Conservation (phyloP, 2,888 invertebrate genomes). For the Priocnemis perturbator region DNA sequence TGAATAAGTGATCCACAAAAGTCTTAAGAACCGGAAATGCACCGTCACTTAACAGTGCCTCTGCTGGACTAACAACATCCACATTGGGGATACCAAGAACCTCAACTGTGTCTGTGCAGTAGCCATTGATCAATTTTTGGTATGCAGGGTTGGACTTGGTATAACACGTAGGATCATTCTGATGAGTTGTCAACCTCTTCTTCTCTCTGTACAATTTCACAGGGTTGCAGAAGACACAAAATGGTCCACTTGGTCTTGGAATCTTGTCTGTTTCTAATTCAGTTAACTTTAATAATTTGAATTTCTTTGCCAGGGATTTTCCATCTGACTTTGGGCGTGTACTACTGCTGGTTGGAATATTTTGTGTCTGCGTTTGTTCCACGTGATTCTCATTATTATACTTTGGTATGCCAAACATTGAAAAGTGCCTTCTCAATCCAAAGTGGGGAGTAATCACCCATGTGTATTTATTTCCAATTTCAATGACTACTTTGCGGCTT, state of each 20-base stretch:
- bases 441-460: constrained; percentile 73
- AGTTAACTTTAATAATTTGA: constrained; percentile 65
- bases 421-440: constrained; percentile 70
- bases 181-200: constrained; percentile 64
- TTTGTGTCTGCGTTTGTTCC: constrained; percentile 60
- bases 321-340: constrained; percentile 64
- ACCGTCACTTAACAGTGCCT: constrained; percentile 70
- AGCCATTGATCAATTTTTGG: constrained; percentile 72
- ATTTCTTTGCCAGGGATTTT: constrained; percentile 66
- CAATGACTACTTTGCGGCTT: constrained; percentile 72
- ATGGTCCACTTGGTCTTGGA: constrained; percentile 69
- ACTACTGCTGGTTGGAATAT: constrained; percentile 57
- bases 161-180: constrained; percentile 67
- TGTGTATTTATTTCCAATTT: constrained; percentile 75
- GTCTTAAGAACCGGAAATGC: constrained; percentile 71
- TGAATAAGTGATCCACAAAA: constrained; percentile 73
- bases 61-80: constrained; percentile 73
- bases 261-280: constrained; percentile 59
- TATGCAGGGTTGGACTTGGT: constrained; percentile 68
- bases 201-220: constrained; percentile 72
- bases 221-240: constrained; percentile 73
- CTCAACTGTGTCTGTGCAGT: constrained; percentile 71
- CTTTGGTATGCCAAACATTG: constrained; percentile 72
- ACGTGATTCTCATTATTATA: constrained; percentile 63
- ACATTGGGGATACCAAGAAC: constrained; percentile 73